Percentiles rank a stretch among this genome's conserved stretches.
Conservation (phyloP, 1,140 invertebrate genomes). For the Drosophila takahashii region DNA sequence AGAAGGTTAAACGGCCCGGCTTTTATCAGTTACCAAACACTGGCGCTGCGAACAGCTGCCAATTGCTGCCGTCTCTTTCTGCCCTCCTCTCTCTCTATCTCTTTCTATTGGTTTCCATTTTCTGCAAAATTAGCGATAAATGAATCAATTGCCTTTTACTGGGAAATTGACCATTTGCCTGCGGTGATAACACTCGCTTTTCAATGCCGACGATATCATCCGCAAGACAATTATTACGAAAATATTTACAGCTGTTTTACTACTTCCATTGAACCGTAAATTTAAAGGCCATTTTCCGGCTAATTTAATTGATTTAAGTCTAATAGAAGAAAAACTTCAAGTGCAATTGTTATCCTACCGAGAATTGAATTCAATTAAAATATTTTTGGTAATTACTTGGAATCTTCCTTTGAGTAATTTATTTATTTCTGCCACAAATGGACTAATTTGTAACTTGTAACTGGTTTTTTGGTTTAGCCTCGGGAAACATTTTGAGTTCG, state of each 20-base stretch:
- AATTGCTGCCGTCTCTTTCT: constrained; percentile 1
- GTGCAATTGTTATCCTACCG: too few species aligned
- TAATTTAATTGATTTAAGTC: too few species aligned
- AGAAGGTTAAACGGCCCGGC: constrained; percentile 35
- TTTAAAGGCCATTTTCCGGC: not conserved
- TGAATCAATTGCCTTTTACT: constrained; percentile 33
- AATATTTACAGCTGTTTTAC: constrained; percentile 15
- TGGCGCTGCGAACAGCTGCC: constrained; percentile 1
- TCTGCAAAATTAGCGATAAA: constrained; percentile 41
- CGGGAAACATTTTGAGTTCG: not conserved
- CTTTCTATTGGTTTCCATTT: constrained; percentile 14
- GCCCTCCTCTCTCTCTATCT: not conserved
- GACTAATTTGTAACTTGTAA: too few species aligned
- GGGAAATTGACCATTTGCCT: constrained; percentile 28
- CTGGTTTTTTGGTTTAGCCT: not conserved
- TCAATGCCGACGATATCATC: constrained; percentile 11
- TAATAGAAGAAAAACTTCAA: too few species aligned
- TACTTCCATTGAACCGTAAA: not conserved
- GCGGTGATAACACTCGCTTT: constrained; percentile 7
- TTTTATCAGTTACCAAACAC: constrained; percentile 13
- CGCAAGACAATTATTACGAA: constrained; percentile 3
- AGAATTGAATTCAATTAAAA: not conserved
- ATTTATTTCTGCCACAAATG: too few species aligned
- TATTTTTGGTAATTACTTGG: not conserved
- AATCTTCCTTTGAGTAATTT: too few species aligned